Evolutionary conservation across 2,113 vertebrate genomes (phyloP), one percentile per base, ranked within the genome.

Genomic region (Notiomystis cincta): DNA sequence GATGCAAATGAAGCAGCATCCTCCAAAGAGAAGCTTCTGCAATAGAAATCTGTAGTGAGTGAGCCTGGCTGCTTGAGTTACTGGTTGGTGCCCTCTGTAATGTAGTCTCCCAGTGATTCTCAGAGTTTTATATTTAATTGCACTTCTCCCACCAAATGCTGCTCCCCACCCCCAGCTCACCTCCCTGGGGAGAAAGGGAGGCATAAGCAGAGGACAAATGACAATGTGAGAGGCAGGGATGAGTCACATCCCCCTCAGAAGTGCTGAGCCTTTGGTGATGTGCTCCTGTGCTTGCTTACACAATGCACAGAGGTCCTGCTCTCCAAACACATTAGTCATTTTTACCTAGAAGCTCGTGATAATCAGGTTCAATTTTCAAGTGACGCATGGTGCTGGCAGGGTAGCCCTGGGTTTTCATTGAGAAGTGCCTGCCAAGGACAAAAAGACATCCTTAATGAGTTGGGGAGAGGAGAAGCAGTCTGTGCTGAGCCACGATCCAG

Each of bases 231-330:
- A 73, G 84, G 81, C 67, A 75, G 75, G 57, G 56, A 67, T 93
- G 95, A 96, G 58, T 92, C 93, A 93, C 56, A 48, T 76, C 66
- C 30, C 70, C 53, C 54, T 75, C 54, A 79, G 81, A 76, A 91
- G 45, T 14, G 57, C 78, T 82, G 90, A 87, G 81, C 82, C 91
- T 87, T 83, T 77, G 87, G n/a, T 87, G 69, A 35, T 82, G 70
- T 80, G 50, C 78, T 50, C 7, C 11, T 64, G 13, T 51, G 66
- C 25, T 48, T 87, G 44, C 57, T 65, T 69, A 10, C 57, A 45
- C 78, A 47, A 48, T 69, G 47, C 61, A 25, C 65, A 57, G 76
- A 79, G 87, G 73, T 79, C 61, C 83, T 4, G 12, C 65, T 91
- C 28, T 95, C 87, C 73, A 57, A 35, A 42, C 66, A 31, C 11